Percentiles rank a stretch among this genome's conserved stretches.
Evolutionary conservation across 2,888 invertebrate genomes (phyloP).

Genomic region (Sminthurinus aureus): DNA sequence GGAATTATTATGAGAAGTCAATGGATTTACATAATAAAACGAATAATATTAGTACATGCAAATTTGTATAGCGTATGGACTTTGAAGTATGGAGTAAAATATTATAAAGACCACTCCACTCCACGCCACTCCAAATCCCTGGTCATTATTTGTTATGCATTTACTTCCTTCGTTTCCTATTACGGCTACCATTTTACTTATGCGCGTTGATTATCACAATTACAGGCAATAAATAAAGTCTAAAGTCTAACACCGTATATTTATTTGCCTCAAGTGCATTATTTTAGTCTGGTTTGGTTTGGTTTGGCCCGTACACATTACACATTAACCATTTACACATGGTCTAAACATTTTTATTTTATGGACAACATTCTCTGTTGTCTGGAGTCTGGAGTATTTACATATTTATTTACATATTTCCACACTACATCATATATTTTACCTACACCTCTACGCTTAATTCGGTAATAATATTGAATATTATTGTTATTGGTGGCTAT

Average conservation of each 20-base stretch:
- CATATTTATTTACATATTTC: background rate
- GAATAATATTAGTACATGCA: no score
- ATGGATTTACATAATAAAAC: background rate
- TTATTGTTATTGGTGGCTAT: conserved; percentile 19
- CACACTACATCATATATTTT: no score
- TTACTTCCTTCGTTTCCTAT: background rate
- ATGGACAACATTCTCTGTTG: background rate
- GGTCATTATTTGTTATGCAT: background rate
- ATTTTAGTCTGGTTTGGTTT: background rate
- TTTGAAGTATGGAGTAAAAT: no score
- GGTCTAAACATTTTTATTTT: background rate
- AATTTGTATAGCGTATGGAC: no score
- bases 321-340: background rate
- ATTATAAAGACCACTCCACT: no score
- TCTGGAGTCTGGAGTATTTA: background rate
- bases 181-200: background rate
- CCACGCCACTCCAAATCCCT: background rate
- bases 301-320: background rate
- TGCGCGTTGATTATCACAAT: background rate
- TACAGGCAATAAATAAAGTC: conserved; percentile 14
- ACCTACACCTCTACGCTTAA: background rate
- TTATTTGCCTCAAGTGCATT: background rate
- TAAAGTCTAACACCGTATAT: conserved; percentile 1
- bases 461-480: conserved; percentile 1
- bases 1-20: background rate